Evolutionary conservation across 2,888 invertebrate species (phyloP).

Genomic region (Spodoptera exigua): DNA sequence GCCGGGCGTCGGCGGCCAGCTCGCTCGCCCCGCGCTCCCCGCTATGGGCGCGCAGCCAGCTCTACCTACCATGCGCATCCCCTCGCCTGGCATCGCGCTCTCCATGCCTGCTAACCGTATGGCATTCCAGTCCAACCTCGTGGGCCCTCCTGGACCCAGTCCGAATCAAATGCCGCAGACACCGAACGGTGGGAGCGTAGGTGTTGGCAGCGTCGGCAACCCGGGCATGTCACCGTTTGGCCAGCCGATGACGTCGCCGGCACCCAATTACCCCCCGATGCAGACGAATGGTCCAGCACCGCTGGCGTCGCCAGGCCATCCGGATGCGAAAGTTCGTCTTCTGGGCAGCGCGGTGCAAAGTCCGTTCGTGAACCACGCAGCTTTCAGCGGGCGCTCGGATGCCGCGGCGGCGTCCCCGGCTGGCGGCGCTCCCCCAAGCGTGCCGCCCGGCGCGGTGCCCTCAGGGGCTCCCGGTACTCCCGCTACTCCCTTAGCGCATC

Average conservation of each 20-base stretch:
- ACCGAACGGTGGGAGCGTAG: constrained; percentile 87
- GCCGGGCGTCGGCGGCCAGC: constrained; percentile 64
- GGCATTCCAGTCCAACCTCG: constrained; percentile 90
- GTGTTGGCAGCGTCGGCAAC: constrained; percentile 86
- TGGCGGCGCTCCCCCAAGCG: constrained; percentile 73
- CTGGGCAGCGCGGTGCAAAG: constrained; percentile 84
- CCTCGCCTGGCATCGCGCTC: constrained; percentile 91
- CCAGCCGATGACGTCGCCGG: constrained; percentile 90
- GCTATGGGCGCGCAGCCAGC: constrained; percentile 60
- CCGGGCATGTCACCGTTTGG: constrained; percentile 93
- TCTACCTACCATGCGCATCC: constrained; percentile 90
- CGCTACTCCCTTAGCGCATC: constrained; percentile 70
- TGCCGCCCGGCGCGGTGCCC: constrained; percentile 75
- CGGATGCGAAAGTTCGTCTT: constrained; percentile 88
- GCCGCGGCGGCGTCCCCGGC: constrained; percentile 76
- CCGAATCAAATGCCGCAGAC: constrained; percentile 90
- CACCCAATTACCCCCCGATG: constrained; percentile 88
- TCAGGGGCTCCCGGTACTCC: constrained; percentile 73
- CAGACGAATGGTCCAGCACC: constrained; percentile 90
- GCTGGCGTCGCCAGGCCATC: constrained; percentile 85
- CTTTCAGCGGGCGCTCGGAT: constrained; percentile 61
- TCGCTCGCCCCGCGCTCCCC: constrained; percentile 58
- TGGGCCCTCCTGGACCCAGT: constrained; percentile 94
- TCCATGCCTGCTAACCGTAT: constrained; percentile 80
- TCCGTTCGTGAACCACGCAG: constrained; percentile 87